Evolutionary conservation across 92 coral and sea anemone genomes (phyloP).

Genomic region (Bergia puertoricense): DNA sequence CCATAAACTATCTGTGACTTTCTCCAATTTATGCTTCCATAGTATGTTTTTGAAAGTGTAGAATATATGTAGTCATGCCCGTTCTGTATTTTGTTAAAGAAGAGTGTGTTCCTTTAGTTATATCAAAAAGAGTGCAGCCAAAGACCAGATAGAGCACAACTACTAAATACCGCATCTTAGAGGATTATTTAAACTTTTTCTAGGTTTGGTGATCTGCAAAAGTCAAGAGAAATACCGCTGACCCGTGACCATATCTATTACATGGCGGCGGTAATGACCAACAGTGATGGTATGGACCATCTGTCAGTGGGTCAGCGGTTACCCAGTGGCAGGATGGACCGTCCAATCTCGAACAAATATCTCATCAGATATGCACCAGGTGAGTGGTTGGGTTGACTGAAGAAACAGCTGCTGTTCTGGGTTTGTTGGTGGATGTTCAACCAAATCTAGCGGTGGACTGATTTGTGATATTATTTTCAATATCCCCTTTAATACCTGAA

Average conservation of each 20-base stretch:
- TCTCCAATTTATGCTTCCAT: too few species aligned
- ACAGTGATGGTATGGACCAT: constrained; percentile 55
- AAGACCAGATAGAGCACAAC: not conserved
- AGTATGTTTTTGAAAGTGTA: too few species aligned
- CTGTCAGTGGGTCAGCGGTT: constrained; percentile 59
- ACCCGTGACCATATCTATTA: constrained; percentile 51
- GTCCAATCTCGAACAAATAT: constrained; percentile 63
- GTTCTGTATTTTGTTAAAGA: too few species aligned
- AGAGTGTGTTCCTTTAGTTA: too few species aligned
- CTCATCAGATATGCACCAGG: constrained; percentile 57
- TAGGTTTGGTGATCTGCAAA: constrained; percentile 48
- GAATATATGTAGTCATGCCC: too few species aligned
- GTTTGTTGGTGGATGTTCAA: too few species aligned
- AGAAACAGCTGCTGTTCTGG: not conserved
- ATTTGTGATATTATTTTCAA: not conserved
- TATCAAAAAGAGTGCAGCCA: too few species aligned
- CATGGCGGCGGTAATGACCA: constrained; percentile 54
- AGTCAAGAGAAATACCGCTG: constrained; percentile 43
- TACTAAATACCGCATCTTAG: not conserved
- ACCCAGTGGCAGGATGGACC: constrained; percentile 55
- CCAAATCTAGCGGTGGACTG: not conserved
- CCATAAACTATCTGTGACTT: too few species aligned
- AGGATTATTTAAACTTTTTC: not conserved
- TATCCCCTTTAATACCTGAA: not conserved
- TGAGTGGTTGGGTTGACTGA: not conserved